A percentile compares a stretch with the other conserved stretches of the same genome.
Conservation (phyloP, 1,140 invertebrate species). For the Hyles vespertilio region DNA sequence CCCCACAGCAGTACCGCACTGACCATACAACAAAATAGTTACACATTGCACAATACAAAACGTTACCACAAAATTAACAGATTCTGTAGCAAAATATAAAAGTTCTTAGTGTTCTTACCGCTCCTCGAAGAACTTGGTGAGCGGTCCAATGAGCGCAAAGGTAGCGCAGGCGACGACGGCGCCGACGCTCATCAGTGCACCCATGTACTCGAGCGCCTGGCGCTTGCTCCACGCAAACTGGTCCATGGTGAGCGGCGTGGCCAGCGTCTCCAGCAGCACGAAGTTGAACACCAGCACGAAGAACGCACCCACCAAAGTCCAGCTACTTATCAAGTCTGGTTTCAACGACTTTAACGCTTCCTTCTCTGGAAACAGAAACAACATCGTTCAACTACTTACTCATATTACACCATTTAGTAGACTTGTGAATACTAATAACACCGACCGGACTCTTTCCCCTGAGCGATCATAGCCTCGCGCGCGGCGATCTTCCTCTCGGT, state of each 20-base stretch:
- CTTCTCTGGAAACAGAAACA: slow-evolving; percentile 75
- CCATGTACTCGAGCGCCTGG: slow-evolving; percentile 88
- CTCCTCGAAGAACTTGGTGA: slow-evolving; percentile 85
- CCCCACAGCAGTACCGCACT: slow-evolving; percentile 85
- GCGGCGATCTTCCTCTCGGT: slow-evolving; percentile 84
- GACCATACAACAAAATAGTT: neutral
- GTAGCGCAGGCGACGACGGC: slow-evolving; percentile 84
- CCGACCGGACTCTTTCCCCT: slow-evolving; percentile 50
- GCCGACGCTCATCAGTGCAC: slow-evolving; percentile 86
- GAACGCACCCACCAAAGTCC: slow-evolving; percentile 87
- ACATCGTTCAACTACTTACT: neutral
- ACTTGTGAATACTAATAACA: neutral
- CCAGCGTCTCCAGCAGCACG: slow-evolving; percentile 91
- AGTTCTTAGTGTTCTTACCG: slow-evolving; percentile 27
- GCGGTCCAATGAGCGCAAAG: slow-evolving; percentile 82
- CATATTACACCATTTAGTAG: no score
- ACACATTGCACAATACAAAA: neutral
- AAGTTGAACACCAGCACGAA: slow-evolving; percentile 93
- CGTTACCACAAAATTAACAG: neutral
- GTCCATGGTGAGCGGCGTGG: slow-evolving; percentile 90
- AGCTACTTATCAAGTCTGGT: slow-evolving; percentile 86
- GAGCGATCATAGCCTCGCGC: slow-evolving; percentile 79
- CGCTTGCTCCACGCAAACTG: slow-evolving; percentile 91
- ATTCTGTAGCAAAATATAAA: no score
- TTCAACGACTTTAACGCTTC: slow-evolving; percentile 83